Conservation (phyloP, 2,797 vertebrate genomes). For the Leptodactylus fallax region DNA sequence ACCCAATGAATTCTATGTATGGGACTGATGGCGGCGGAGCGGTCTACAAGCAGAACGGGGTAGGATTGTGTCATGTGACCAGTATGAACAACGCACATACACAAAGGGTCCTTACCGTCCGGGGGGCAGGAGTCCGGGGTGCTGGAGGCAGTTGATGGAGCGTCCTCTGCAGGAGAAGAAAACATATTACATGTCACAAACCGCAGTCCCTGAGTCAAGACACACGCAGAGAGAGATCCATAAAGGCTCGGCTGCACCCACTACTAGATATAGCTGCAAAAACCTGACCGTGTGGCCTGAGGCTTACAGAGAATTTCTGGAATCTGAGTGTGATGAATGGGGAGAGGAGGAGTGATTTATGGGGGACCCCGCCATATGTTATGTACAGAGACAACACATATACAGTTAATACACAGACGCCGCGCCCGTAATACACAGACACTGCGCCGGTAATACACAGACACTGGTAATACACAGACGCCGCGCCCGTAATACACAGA, state of each 20-base stretch:
- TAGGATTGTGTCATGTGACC: not conserved
- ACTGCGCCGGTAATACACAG: not conserved
- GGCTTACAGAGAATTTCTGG: too few relatives aligned
- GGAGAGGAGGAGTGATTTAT: too few relatives aligned
- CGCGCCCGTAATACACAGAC: not conserved
- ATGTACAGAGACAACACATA: not conserved
- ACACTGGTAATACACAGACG: not conserved
- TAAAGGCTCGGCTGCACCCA: too few relatives aligned
- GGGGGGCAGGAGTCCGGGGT: constrained; percentile 56
- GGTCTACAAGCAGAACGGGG: too few relatives aligned
- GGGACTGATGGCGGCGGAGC: too few relatives aligned
- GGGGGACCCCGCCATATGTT: too few relatives aligned
- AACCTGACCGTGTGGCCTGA: too few relatives aligned
- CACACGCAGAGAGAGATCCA: too few relatives aligned
- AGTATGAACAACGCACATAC: not conserved
- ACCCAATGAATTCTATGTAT: too few relatives aligned
- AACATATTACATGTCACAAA: not conserved
- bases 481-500: not conserved
- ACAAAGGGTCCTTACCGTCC: not conserved
- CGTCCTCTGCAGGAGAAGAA: constrained; percentile 46
- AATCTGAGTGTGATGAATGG: too few relatives aligned
- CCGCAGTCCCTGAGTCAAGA: too few relatives aligned
- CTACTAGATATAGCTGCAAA: too few relatives aligned
- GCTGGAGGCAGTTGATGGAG: constrained; percentile 55
- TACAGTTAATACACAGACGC: not conserved